Conservation (phyloP, 2,113 vertebrate species). For the Gadus chalcogrammus region DNA sequence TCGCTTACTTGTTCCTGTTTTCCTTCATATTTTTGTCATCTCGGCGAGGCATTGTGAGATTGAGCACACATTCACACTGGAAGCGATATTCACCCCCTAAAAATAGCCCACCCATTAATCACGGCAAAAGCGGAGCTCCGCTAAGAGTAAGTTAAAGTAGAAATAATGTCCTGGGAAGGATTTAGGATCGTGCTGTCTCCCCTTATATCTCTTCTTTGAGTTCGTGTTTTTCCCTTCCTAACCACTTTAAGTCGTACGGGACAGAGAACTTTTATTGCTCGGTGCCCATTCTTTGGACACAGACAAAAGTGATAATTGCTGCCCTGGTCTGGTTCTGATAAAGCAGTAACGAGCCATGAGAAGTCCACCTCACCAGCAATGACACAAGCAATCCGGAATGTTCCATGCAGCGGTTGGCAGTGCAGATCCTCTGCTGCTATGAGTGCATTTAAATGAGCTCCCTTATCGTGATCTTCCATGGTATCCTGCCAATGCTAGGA, state of each 20-base stretch:
- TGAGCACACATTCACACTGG: conserved; percentile 46
- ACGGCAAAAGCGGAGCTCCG: conserved; percentile 27
- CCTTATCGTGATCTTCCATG: conserved; percentile 46
- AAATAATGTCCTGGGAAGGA: conserved; percentile 12
- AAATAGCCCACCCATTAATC: conserved; percentile 46
- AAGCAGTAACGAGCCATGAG: conserved; percentile 31
- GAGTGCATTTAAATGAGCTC: conserved; percentile 46
- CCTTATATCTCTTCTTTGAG: conserved; percentile 11
- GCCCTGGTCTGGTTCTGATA: conserved; percentile 50
- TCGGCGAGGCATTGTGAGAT: conserved; percentile 20
- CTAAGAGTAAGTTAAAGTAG: neutral
- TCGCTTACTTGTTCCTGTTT: conserved; percentile 18
- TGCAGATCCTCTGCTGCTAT: conserved; percentile 32
- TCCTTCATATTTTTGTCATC: conserved; percentile 20
- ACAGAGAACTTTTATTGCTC: neutral
- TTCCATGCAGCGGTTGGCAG: conserved; percentile 44
- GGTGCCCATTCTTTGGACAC: conserved; percentile 15
- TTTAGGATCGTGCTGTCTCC: conserved; percentile 27
- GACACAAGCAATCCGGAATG: conserved; percentile 54
- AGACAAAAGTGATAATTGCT: conserved; percentile 44
- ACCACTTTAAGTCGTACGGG: neutral
- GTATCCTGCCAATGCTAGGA: conserved; percentile 41
- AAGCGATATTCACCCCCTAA: conserved; percentile 46
- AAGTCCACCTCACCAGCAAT: conserved; percentile 41
- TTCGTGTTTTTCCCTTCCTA: conserved; percentile 1